A percentile compares a stretch with the other conserved stretches of the same genome.
Conservation (phyloP, 1,140 invertebrate species). For the Drosophila lini region DNA sequence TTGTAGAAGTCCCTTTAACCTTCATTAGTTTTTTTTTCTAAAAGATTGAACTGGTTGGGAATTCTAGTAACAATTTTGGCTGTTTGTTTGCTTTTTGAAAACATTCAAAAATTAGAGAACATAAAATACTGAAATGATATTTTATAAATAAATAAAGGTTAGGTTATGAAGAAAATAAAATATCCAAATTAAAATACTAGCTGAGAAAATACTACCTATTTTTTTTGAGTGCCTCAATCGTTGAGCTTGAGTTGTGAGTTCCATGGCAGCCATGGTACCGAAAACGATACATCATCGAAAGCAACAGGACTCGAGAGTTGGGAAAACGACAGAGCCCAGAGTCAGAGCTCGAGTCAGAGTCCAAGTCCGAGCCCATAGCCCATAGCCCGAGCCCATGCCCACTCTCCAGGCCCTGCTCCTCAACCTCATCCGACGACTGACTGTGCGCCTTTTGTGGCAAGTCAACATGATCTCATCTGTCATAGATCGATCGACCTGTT, state of each 20-base stretch:
- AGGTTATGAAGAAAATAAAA: no score
- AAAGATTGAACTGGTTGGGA: not conserved
- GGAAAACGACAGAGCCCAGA: slow-evolving; percentile 47
- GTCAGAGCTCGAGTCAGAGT: slow-evolving; percentile 1
- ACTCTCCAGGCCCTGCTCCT: not conserved
- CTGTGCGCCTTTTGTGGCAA: slow-evolving; percentile 71
- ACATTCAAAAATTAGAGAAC: no score
- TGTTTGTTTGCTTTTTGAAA: not conserved
- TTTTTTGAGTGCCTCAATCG: slow-evolving; percentile 2
- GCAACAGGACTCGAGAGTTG: slow-evolving; percentile 69
- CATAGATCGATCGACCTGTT: slow-evolving; percentile 83
- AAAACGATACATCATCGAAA: slow-evolving; percentile 80
- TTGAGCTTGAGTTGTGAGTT: slow-evolving; percentile 32
- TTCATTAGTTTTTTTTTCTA: not conserved
- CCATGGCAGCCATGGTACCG: slow-evolving; percentile 32
- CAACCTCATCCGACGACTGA: slow-evolving; percentile 21
- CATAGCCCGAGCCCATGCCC: slow-evolving; percentile 2
- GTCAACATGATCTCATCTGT: slow-evolving; percentile 83
- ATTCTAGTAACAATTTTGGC: not conserved
- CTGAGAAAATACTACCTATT: not conserved
- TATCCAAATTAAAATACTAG: no score
- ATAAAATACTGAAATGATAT: no score
- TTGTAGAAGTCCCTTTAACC: no score
- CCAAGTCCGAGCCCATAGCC: not conserved
- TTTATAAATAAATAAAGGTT: no score